Evolutionary conservation across 2,113 vertebrate species (phyloP), one percentile per base, ranked within the genome.

Genomic region (Oryzias javanicus): DNA sequence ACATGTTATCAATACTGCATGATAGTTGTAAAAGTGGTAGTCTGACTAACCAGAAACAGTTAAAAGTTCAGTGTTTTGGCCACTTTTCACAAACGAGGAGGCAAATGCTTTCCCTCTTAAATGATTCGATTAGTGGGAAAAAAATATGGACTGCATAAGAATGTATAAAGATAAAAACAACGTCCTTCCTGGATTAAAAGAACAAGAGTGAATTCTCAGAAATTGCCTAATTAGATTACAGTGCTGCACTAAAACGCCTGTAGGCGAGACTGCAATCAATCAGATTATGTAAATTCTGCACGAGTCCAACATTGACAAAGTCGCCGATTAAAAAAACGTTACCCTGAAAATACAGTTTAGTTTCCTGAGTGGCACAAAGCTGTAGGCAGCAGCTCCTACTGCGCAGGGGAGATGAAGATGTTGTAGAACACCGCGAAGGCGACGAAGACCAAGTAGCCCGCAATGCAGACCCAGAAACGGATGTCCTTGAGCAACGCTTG

Each of bases 371-470:
- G 24, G 55, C 50, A 59, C 2, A 52, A 59, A 16, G 41, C 24
- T 72, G 68, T 20, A 2, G 8, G 42, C 19, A 58, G 20, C 25
- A 50, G 49, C 19, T 15, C 14, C 48, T 76, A 77, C 1, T 70
- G 0, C 49, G 89, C 93, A 12, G 95, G 92, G 24, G 90, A 94
- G 4, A 97, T 84, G 56, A 95, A 94, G 68, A 97, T 74, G 61
- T 96, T 97, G 75, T 94, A 96, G 45, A 94, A n/a, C 51, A 94
- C 88, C 2, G 95, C 95, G 75, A 94, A 94, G 49, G 91, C 3
- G 13, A 94, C 5, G 68, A 90, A 96, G 47, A 78, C 55, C 0
- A 88, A 14, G 52, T 92, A 96, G 7, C 86, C 93, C 17, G 87
- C 88, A 22, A 96, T 94, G 44, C 94, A 93, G 7, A 93, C 46